These are phyloP conservation scores for Sebastes hubbsi DNA, from an alignment of 2,797 vertebrate genomes.

Conservation along the genomic window DNA sequence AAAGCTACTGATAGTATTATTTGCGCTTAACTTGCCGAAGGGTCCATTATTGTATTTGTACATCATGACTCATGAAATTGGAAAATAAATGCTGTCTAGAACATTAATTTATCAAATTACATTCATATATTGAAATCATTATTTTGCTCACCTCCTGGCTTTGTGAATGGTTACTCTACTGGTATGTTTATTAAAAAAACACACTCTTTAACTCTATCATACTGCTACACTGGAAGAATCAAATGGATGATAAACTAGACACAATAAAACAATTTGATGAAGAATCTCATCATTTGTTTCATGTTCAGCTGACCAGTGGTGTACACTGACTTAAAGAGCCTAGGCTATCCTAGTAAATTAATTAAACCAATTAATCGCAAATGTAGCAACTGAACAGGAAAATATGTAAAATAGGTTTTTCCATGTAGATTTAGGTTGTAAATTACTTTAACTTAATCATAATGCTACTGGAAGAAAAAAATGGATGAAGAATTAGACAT, in stretches of 20 bases:
- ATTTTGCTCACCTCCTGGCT: neutral
- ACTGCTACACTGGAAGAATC: neutral
- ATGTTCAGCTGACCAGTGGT: neutral
- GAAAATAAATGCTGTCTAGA: constrained; percentile 31
- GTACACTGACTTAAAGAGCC: neutral
- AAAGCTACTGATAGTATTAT: constrained; percentile 24
- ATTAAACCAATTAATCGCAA: neutral
- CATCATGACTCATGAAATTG: neutral
- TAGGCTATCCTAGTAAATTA: too few species aligned
- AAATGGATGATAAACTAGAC: neutral
- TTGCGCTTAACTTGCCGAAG: constrained; percentile 2
- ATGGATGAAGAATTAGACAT: rapidly evolving
- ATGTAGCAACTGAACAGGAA: too few species aligned
- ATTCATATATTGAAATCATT: neutral
- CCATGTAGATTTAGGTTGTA: too few species aligned
- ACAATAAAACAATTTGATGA: too few species aligned
- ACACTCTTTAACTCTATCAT: neutral
- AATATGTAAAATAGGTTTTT: too few species aligned
- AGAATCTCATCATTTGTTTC: neutral
- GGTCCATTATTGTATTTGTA: neutral
- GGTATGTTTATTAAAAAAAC: neutral
- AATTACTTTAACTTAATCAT: neutral
- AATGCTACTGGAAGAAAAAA: neutral
- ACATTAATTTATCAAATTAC: neutral
- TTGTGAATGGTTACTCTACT: neutral